Conservation (phyloP, 2,797 vertebrate species). For the Crypturellus tataupa region DNA sequence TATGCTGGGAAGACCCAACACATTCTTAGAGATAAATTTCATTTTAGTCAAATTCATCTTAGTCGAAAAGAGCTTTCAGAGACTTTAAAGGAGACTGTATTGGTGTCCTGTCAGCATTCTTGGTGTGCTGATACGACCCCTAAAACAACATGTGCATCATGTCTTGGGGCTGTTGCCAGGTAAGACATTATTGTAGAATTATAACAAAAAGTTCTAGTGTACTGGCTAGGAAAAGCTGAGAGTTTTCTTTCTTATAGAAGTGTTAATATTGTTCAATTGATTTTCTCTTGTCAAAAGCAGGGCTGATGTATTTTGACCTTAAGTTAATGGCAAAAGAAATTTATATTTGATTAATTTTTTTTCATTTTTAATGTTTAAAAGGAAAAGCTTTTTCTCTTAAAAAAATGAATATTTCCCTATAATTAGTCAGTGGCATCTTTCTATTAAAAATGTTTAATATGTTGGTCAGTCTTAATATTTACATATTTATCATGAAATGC, state of each 20-base stretch:
- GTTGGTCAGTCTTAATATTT: neutral
- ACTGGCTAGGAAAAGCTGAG: neutral
- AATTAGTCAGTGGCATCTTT: neutral
- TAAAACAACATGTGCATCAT: neutral
- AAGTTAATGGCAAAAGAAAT: neutral
- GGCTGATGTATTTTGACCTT: neutral
- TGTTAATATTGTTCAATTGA: neutral
- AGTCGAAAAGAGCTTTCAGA: neutral
- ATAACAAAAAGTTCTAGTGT: neutral
- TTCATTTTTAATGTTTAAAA: neutral
- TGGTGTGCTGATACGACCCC: neutral
- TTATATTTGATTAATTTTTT: neutral
- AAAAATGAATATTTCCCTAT: neutral
- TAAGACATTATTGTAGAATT: neutral
- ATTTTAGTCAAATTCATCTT: neutral
- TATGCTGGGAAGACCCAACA: neutral
- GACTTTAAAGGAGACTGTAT: neutral
- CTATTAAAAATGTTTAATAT: neutral
- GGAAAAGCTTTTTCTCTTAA: neutral
- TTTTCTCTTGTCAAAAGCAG: neutral
- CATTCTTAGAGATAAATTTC: neutral
- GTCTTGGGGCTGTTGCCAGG: conserved; percentile 18
- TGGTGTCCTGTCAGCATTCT: neutral
- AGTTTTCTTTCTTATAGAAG: neutral
- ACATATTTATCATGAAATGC: neutral